Evolutionary conservation across 2,797 vertebrate species (phyloP).

Genomic region (Eleutherodactylus coqui): DNA sequence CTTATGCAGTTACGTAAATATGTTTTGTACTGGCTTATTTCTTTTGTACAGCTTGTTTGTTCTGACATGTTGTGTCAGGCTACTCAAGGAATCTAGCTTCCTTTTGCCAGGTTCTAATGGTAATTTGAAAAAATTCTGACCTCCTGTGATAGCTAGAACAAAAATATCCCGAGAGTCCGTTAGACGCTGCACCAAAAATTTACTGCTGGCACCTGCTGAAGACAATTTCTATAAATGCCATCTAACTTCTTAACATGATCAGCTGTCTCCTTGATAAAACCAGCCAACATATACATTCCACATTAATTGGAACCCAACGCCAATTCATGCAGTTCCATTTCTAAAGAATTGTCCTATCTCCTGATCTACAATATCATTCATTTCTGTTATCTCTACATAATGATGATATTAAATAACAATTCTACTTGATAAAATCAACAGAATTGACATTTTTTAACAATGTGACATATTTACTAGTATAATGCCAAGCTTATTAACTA

Average conservation of each 20-base stretch:
- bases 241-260: background rate
- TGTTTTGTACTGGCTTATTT: background rate
- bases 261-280: conserved; percentile 20
- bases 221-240: conserved; percentile 14
- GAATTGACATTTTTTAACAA: no score
- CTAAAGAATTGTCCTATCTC: background rate
- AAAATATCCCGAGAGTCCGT: conserved; percentile 10
- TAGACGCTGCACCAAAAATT: conserved; percentile 5
- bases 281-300: background rate
- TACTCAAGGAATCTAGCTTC: background rate
- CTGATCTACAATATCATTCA: background rate
- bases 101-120: background rate
- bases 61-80: conserved; percentile 1
- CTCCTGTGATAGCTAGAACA: conserved; percentile 1
- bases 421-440: no score
- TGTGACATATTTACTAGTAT: no score
- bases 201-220: conserved; percentile 17
- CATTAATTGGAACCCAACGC: background rate
- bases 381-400: background rate
- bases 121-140: background rate
- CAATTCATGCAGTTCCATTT: background rate
- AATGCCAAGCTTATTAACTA: no score
- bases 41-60: background rate
- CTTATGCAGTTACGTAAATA: background rate
- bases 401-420: background rate